These are phyloP conservation scores for Periphyllus acericola DNA, from an alignment of 2,888 invertebrate genomes.

Conservation along the genomic window DNA sequence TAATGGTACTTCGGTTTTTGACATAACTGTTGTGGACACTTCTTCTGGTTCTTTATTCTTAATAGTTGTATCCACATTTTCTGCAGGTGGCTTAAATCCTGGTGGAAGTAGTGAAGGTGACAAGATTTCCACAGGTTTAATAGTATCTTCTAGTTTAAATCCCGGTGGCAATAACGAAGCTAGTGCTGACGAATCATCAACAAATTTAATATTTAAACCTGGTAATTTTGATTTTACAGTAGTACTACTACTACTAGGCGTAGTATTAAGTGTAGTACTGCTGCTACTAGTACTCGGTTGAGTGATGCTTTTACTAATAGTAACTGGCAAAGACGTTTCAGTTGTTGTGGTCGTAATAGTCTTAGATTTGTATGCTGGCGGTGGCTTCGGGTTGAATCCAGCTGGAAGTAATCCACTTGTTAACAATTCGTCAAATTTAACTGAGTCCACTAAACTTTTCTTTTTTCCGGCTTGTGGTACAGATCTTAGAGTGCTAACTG, in stretches of 20 bases:
- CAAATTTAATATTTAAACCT: conserved; percentile 66
- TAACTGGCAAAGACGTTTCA: conserved; percentile 13
- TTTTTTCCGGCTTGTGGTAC: conserved; percentile 64
- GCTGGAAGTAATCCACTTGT: conserved; percentile 73
- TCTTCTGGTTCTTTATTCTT: conserved; percentile 52
- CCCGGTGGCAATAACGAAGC: conserved; percentile 74
- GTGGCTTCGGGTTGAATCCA: conserved; percentile 69
- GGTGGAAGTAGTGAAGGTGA: conserved; percentile 70
- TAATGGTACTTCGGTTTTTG: conserved; percentile 58
- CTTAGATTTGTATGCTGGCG: conserved; percentile 64
- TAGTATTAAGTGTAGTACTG: conserved; percentile 51
- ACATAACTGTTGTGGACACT: conserved; percentile 46
- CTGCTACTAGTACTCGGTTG: conserved; percentile 27
- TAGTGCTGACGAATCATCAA: conserved; percentile 69
- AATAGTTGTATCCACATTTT: conserved; percentile 40
- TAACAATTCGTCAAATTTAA: conserved; percentile 66
- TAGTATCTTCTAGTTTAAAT: conserved; percentile 68
- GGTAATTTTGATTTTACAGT: conserved; percentile 64
- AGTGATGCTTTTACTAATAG: conserved; percentile 44
- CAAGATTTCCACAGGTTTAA: conserved; percentile 65
- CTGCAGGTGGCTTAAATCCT: conserved; percentile 60
- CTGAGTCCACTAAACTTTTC: conserved; percentile 65
- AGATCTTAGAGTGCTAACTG: conserved; percentile 65
- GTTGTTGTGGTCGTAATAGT: conserved; percentile 65
- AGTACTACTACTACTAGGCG: conserved; percentile 60